phyloP scores from a whole-genome alignment of 1,140 invertebrate species.

The Ostrea edulis region DNA sequence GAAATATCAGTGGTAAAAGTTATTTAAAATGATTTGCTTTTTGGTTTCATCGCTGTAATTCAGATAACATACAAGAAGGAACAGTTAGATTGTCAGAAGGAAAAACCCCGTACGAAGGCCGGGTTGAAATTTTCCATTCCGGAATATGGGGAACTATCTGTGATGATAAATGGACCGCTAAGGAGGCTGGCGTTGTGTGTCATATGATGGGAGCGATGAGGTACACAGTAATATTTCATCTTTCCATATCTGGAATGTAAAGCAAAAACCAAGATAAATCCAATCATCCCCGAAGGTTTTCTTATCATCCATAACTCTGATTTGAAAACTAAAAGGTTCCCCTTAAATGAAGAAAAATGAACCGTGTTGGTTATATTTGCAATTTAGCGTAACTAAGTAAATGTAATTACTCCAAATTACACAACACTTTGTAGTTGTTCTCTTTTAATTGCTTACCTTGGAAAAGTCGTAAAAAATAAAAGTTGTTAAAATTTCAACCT shows the following conservation, averaged over 20 bases:
- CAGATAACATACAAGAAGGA: background rate
- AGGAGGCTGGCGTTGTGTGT: constrained; percentile 92
- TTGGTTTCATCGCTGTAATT: background rate
- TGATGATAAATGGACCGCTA: constrained; percentile 93
- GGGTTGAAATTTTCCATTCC: constrained; percentile 92
- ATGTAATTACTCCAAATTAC: too few species aligned
- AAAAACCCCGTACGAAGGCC: constrained; percentile 83
- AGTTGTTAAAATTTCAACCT: too few species aligned
- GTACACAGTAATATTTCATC: constrained; percentile 6
- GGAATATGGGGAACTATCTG: constrained; percentile 93
- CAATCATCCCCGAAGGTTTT: background rate
- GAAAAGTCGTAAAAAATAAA: too few species aligned
- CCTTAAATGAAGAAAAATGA: too few species aligned
- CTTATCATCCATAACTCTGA: too few species aligned
- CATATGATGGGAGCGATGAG: constrained; percentile 84
- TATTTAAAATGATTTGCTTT: background rate
- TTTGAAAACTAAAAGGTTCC: too few species aligned
- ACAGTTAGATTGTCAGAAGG: constrained; percentile 49
- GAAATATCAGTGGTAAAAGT: background rate
- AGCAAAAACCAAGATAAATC: background rate
- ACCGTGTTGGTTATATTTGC: too few species aligned
- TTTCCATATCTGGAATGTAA: background rate
- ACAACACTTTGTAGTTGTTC: too few species aligned
- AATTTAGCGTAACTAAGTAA: too few species aligned
- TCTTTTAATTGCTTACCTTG: too few species aligned